Conservation (phyloP, 2,888 invertebrate genomes). For the Venusia cambrica region DNA sequence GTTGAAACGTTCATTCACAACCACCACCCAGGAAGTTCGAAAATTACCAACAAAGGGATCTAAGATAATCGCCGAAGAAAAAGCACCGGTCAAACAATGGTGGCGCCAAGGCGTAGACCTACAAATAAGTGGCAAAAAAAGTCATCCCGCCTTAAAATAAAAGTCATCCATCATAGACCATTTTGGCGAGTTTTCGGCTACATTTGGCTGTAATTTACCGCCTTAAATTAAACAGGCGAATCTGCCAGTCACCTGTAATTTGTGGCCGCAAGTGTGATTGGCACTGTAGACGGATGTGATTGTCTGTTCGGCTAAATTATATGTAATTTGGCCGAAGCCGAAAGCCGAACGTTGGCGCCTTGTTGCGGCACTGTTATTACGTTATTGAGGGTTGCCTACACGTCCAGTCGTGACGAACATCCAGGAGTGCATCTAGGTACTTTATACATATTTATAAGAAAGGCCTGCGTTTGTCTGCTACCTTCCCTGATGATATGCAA, state of each 20-base stretch:
- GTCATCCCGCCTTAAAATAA: too few relatives aligned
- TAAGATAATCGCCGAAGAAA: conserved; percentile 42
- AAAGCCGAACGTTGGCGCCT: conserved; percentile 73
- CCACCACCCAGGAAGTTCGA: conserved; percentile 45
- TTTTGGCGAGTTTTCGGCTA: conserved; percentile 17
- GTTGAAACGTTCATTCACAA: conserved; percentile 39
- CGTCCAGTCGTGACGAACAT: conserved; percentile 40
- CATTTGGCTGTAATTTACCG: conserved; percentile 10
- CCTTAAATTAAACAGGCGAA: conserved; percentile 14
- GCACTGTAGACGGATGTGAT: conserved; percentile 39
- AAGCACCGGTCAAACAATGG: conserved; percentile 27
- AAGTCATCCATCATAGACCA: conserved; percentile 15
- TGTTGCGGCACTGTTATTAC: conserved; percentile 61
- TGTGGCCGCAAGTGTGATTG: conserved; percentile 26
- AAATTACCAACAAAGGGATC: conserved; percentile 37
- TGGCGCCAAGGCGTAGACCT: conserved; percentile 22
- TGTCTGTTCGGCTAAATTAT: conserved; percentile 66
- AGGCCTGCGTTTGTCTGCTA: too few relatives aligned
- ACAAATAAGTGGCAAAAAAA: conserved; percentile 2
- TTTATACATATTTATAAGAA: too few relatives aligned
- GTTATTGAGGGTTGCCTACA: conserved; percentile 56
- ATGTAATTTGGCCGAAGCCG: conserved; percentile 61
- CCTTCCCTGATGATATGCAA: too few relatives aligned
- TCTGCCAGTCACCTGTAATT: conserved; percentile 24
- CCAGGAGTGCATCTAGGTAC: conserved; percentile 43